Percentiles rank a stretch among this genome's conserved stretches.
Evolutionary conservation across 2,113 vertebrate species (phyloP).

Genomic region (Turdus rufiventris): DNA sequence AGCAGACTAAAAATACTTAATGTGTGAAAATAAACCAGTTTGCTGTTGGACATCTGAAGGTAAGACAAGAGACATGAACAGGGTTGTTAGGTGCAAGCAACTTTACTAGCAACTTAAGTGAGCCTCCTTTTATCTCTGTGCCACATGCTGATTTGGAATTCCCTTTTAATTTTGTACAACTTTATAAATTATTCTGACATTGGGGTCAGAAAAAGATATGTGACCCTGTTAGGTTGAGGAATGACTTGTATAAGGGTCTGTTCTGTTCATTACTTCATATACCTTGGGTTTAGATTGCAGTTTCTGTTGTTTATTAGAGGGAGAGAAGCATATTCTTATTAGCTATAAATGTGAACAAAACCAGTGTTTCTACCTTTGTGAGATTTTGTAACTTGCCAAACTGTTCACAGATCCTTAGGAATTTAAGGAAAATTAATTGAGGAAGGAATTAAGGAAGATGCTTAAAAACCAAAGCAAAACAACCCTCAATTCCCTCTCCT

Average conservation of each 20-base stretch:
- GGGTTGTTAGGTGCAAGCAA: background rate
- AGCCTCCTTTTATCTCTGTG: background rate
- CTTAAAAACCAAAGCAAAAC: conserved; percentile 1
- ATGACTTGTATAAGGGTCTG: background rate
- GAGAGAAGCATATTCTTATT: background rate
- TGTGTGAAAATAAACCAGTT: background rate
- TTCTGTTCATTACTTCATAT: background rate
- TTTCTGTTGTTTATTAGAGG: background rate
- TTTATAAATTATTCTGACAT: background rate
- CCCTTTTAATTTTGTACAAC: background rate
- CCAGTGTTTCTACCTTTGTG: background rate
- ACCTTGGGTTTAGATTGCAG: background rate
- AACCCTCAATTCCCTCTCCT: background rate
- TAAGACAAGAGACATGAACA: background rate
- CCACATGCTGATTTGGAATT: background rate
- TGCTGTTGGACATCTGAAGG: background rate
- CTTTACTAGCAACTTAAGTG: background rate
- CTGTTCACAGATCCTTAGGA: background rate
- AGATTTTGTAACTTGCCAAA: background rate
- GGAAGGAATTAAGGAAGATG: background rate
- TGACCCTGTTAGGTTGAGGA: background rate
- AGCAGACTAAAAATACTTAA: background rate
- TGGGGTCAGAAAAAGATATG: background rate
- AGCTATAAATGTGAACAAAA: background rate
- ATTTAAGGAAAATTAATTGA: background rate